These are phyloP conservation scores for Pionites leucogaster DNA, from an alignment of 2,113 vertebrate genomes.

Conservation along the genomic window DNA sequence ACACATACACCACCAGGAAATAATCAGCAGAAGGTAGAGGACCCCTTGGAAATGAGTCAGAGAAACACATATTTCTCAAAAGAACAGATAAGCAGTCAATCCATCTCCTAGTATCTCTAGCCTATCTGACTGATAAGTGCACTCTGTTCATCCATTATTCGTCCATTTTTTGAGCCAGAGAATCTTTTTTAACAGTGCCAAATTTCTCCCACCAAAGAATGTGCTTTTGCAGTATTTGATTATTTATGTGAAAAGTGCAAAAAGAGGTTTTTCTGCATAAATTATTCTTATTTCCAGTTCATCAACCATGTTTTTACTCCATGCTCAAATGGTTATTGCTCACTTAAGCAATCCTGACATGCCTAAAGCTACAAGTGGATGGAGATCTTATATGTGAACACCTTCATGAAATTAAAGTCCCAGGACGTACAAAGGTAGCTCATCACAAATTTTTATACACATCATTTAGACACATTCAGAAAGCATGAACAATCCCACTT, in stretches of 20 bases:
- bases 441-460: background rate
- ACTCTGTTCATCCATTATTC: background rate
- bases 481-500: background rate
- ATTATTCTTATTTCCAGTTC: slow-evolving; percentile 59
- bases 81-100: background rate
- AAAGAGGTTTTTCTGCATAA: slow-evolving; percentile 60
- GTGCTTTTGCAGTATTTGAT: slow-evolving; percentile 11
- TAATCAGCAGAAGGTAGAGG: background rate
- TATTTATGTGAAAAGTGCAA: slow-evolving; percentile 55
- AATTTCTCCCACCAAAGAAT: background rate
- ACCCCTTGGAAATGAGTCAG: background rate
- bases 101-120: background rate
- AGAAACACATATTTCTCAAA: background rate
- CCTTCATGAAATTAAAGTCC: slow-evolving; percentile 11
- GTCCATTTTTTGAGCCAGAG: background rate
- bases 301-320: slow-evolving; percentile 31
- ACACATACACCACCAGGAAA: background rate
- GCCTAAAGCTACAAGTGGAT: slow-evolving; percentile 5
- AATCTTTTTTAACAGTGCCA: background rate
- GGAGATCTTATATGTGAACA: slow-evolving; percentile 9
- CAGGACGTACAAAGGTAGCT: background rate
- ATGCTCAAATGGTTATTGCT: slow-evolving; percentile 54
- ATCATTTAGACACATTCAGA: background rate
- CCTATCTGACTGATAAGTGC: background rate
- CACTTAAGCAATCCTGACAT: slow-evolving; percentile 14